Evolutionary conservation across 2,888 invertebrate genomes (phyloP), one percentile per base, ranked within the genome.

Genomic region (Plebejus melissa): DNA sequence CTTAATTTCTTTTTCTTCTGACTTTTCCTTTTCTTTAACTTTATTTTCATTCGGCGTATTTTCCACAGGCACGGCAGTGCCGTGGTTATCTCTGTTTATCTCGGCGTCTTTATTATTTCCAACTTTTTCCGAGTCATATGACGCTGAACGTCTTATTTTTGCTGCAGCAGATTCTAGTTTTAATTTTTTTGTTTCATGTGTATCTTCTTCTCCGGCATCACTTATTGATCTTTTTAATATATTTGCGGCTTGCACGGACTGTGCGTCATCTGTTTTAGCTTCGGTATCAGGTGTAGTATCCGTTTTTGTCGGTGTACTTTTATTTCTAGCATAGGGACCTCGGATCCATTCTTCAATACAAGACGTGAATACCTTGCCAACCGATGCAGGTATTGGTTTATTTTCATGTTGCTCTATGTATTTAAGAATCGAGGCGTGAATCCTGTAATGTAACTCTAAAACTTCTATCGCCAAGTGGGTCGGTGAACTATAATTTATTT

Each of bases 401-500:
- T 95, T 96, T 83, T 96, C 96, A 81, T 96, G 95, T 79, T 96
- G 95, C 83, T 97, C 97, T 50, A 98, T 93, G 86, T 96, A 97
- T 89, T 98, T 98, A 5, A 98, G 91, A 82, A 98, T 97, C n/a
- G 97, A 96, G 0, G 98, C 96, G 86, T 98, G 98, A 76, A 98
- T 96, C 83, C 98, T 94, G 84, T 97, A 97, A 83, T 96, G 96
- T 38, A 97, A 94, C 91, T 99, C 99, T 57, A 99, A 90, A 0
- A 98, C 97, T 94, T 99, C 98, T 72, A 99, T 96, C 16, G 98
- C 96, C 72, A 97, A 91, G 84, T 96, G 95, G 77, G 97, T 96
- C 0, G 98, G 97, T 83, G 95, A 96, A 82, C 95, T 96, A 84
- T 98, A 98, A 82, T 96, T 96, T 75, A 99, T 97, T 94, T 97